Evolutionary conservation across 2,113 vertebrate genomes (phyloP).

Genomic region (Entelurus aequoreus): DNA sequence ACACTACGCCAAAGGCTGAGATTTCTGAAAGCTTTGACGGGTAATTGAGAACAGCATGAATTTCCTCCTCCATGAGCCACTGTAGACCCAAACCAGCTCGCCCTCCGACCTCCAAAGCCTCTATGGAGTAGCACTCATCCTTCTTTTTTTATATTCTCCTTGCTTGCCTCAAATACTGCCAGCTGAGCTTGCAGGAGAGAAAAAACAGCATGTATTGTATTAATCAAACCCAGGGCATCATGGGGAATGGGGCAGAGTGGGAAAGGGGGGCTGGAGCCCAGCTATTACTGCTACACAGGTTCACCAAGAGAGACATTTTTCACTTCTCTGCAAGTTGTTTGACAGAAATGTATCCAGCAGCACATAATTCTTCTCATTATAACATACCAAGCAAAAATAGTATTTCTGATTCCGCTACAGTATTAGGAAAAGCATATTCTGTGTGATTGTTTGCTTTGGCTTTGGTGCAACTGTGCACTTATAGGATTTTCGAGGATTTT

Average conservation of each 20-base stretch:
- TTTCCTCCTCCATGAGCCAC: conserved; percentile 52
- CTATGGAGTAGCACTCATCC: conserved; percentile 7
- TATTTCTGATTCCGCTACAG: conserved; percentile 4
- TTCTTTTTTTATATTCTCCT: conserved; percentile 13
- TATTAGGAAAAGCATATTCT: neutral
- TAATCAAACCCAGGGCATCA: conserved; percentile 53
- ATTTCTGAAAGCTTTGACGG: conserved; percentile 58
- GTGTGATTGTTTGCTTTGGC: conserved; percentile 8
- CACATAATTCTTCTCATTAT: conserved; percentile 13
- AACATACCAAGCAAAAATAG: neutral
- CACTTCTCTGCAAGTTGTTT: conserved; percentile 29
- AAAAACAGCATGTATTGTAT: conserved; percentile 45
- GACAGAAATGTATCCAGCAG: conserved; percentile 26
- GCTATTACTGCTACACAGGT: conserved; percentile 31
- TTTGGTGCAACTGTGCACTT: neutral
- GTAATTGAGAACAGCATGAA: conserved; percentile 67
- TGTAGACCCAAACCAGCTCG: conserved; percentile 46
- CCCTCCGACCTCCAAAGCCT: conserved; percentile 59
- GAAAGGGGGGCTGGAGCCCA: neutral
- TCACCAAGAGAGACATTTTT: conserved; percentile 36
- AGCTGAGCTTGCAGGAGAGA: conserved; percentile 33
- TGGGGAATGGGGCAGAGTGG: conserved; percentile 25
- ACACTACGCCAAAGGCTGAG: conserved; percentile 48
- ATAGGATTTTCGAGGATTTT: neutral
- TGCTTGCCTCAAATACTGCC: conserved; percentile 10